A percentile compares a stretch with the other conserved stretches of the same genome.
Evolutionary conservation across 2,888 invertebrate genomes (phyloP).

Genomic region (Periphyllus acericola): DNA sequence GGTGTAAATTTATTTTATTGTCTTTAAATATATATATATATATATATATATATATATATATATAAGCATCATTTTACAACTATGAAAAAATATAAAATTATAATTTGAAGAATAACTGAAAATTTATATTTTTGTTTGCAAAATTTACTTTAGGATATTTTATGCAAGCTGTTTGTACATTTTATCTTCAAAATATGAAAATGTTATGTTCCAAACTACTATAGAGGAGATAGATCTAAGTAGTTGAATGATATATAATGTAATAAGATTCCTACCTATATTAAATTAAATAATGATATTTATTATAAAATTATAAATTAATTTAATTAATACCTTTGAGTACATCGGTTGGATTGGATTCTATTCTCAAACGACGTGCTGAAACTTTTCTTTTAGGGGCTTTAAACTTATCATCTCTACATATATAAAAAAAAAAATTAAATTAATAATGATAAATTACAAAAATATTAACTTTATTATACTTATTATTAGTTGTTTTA

Average conservation of each 20-base stretch:
- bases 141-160: no score
- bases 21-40: no score
- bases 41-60: no score
- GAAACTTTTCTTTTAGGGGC: conserved; percentile 42
- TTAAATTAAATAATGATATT: neutral
- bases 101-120: no score
- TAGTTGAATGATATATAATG: no score
- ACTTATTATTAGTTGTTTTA: conserved; percentile 29
- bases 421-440: neutral
- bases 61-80: no score
- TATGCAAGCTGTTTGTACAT: no score
- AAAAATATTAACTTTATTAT: neutral
- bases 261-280: neutral
- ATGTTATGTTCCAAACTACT: neutral
- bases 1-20: no score
- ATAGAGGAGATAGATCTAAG: neutral
- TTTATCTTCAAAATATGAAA: no score
- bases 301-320: neutral
- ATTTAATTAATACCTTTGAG: conserved; percentile 39
- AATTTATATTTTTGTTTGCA: no score
- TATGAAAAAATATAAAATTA: no score
- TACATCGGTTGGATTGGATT: conserved; percentile 49
- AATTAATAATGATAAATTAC: neutral
- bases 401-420: conserved; percentile 55
- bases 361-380: conserved; percentile 51